These are phyloP conservation scores for Dendrocincla tyrannina DNA, from an alignment of 2,797 vertebrate genomes.

Conservation along the genomic window DNA sequence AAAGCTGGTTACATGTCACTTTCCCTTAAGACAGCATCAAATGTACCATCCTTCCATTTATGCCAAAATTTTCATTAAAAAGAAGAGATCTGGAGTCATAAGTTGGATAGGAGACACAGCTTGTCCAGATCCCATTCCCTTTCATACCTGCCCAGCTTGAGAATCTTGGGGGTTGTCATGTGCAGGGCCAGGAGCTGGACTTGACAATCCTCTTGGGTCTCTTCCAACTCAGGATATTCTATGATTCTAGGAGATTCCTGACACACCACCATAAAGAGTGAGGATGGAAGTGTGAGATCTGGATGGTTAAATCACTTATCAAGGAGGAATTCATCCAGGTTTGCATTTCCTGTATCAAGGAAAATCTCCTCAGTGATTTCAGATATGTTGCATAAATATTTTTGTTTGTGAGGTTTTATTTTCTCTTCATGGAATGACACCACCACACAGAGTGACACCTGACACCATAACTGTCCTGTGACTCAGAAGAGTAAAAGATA, in stretches of 20 bases:
- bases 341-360: neutral
- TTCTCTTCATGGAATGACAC: neutral
- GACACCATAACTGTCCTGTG: neutral
- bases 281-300: neutral
- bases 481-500: neutral
- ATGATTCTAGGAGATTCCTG: neutral
- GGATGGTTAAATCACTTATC: neutral
- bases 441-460: neutral
- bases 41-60: neutral
- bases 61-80: neutral
- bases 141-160: neutral
- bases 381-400: neutral
- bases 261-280: rapidly evolving
- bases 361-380: neutral
- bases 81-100: neutral
- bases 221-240: neutral
- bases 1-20: neutral
- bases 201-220: too few relatives aligned
- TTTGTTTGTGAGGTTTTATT: neutral
- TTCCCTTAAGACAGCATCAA: neutral
- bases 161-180: neutral
- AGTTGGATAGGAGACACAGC: neutral
- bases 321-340: neutral
- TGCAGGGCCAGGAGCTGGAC: neutral
- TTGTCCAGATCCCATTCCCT: neutral